A percentile compares a stretch with the other conserved stretches of the same genome.
Evolutionary conservation across 2,888 invertebrate species (phyloP).

Genomic region (Candidula unifasciata): DNA sequence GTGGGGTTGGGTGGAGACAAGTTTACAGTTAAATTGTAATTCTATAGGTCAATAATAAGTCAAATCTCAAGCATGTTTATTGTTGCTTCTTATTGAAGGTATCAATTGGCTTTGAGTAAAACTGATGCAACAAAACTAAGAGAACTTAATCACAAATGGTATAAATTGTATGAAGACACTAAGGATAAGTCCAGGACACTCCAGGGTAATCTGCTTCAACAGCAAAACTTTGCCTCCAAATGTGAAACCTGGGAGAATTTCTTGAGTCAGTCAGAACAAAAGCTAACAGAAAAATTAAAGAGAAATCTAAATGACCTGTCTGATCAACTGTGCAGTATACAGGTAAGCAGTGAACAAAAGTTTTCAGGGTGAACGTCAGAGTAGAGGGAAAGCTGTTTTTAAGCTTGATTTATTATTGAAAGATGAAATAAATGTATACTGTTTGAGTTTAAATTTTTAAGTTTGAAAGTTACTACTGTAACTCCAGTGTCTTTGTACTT

Average conservation of each 20-base stretch:
- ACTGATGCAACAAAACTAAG: constrained; percentile 64
- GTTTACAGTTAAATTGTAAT: too few species aligned
- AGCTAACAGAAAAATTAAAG: constrained; percentile 70
- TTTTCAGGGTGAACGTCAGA: too few species aligned
- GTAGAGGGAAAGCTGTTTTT: too few species aligned
- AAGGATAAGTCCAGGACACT: constrained; percentile 67
- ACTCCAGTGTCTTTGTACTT: too few species aligned
- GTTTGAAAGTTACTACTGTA: not conserved
- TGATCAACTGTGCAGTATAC: constrained; percentile 72
- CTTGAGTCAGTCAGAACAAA: constrained; percentile 73
- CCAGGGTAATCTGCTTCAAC: constrained; percentile 69
- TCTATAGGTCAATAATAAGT: too few species aligned
- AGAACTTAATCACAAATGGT: constrained; percentile 73
- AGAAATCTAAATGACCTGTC: constrained; percentile 70
- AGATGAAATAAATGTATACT: not conserved
- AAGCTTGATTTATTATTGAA: not conserved
- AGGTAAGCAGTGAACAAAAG: constrained; percentile 61
- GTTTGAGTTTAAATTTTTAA: not conserved
- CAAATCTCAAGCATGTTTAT: too few species aligned
- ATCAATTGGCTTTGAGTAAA: constrained; percentile 71
- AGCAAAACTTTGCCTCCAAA: constrained; percentile 75
- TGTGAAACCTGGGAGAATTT: constrained; percentile 76
- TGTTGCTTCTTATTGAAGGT: constrained; percentile 47
- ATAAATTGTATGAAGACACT: constrained; percentile 63
- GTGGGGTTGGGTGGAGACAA: too few species aligned